Evolutionary conservation across 92 coral and sea anemone species (phyloP), one percentile per base, ranked within the genome.

Genomic region (Zoanthus gigantus): DNA sequence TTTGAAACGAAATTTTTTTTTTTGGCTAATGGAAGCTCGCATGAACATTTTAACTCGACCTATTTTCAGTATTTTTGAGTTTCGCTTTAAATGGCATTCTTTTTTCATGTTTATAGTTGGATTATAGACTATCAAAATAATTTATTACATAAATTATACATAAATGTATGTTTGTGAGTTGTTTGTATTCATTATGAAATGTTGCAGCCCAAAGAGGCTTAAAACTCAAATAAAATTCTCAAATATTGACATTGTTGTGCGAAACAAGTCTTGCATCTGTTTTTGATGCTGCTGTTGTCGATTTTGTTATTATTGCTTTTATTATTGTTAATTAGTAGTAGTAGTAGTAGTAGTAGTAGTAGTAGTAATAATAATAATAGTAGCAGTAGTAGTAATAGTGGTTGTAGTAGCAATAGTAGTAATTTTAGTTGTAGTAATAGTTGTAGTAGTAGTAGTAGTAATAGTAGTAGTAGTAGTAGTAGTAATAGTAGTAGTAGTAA

Each of bases 81-180:
- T 81, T 17, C 28, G 32, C 23, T 37, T 63, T 76, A 14, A 52
- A 76, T 23, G 34, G 65, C 81, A 7, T 76, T 13, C 23, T 6
- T 79, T 81, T 81, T 81, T 81, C 75, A 66, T 16, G 85, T 81
- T 81, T 66, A 81, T 81, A 81, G 85, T 81, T 81, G 85, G 85
- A 63, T 81, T 65, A 81, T 66, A 80, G 66, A 81, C 71, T 81
- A 81, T 81, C 85, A 46, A 81, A 80, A 67, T 81, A 81, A 81
- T 81, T 81, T 81, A 81, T 81, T 81, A 50, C 85, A 66, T 67
- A 81, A 81, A 81, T 81, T 81, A 81, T 81, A 65, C 85, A 44
- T 65, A 65, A 46, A 81, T 81, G 85, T 81, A 81, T 81, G 85
- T 66, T 81, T 81, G 85, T 81, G 76, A 65, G 66, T 71, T 81